These are phyloP conservation scores for Barypeithes pellucidus DNA, from an alignment of 2,888 invertebrate species.

Conservation along the genomic window DNA sequence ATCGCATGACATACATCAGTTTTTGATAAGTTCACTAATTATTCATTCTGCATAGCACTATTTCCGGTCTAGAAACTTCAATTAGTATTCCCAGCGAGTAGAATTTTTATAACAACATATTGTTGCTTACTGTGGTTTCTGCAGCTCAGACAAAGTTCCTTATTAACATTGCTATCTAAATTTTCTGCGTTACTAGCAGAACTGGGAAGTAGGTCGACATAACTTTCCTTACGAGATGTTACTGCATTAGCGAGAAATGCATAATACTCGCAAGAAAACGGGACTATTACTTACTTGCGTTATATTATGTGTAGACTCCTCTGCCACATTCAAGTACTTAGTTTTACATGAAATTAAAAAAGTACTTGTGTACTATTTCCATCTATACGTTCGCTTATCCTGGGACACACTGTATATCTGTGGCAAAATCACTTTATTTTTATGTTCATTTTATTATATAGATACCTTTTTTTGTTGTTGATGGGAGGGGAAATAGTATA, in stretches of 20 bases:
- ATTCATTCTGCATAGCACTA: no score
- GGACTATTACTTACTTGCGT: not conserved
- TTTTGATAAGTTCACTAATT: no score
- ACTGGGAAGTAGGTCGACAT: constrained; percentile 4
- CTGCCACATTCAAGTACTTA: not conserved
- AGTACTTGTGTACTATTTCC: no score
- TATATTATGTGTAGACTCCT: not conserved
- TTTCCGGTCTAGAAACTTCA: no score
- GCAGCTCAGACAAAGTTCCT: constrained; percentile 9
- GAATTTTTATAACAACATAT: not conserved
- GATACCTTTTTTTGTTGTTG: no score
- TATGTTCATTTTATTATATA: no score
- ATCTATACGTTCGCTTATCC: no score
- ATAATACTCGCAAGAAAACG: constrained; percentile 19
- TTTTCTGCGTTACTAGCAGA: constrained; percentile 4
- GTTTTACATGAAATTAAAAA: not conserved
- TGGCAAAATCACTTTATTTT: no score
- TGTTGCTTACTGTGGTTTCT: not conserved
- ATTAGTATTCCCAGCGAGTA: not conserved
- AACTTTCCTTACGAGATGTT: constrained; percentile 21
- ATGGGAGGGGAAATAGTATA: no score
- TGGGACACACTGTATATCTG: no score
- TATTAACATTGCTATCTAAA: not conserved
- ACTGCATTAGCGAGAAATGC: constrained; percentile 27
- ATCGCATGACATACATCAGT: no score